phyloP scores from a whole-genome alignment of 1,140 invertebrate species.

The Amyelois transitella region DNA sequence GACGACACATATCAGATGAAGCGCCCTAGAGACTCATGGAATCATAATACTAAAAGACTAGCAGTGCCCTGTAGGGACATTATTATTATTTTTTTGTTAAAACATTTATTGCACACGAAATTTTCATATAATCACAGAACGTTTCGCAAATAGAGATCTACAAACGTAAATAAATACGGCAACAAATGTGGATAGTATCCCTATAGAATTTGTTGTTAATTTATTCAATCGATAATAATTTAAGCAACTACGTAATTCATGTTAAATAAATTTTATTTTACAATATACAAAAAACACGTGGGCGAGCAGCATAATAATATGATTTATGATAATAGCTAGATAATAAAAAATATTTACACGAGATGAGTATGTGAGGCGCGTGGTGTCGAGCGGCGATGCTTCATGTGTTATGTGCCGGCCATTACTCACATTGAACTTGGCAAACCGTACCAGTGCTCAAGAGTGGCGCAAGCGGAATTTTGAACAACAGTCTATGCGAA shows the following conservation, averaged over 20 bases:
- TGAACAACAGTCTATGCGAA: conserved; percentile 67
- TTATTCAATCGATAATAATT: not conserved
- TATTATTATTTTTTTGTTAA: conserved; percentile 19
- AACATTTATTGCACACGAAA: conserved; percentile 55
- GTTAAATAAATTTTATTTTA: not conserved
- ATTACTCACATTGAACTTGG: conserved; percentile 18
- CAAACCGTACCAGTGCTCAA: conserved; percentile 23
- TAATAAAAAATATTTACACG: conserved; percentile 1
- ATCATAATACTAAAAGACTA: conserved; percentile 38
- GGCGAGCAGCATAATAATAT: not conserved
- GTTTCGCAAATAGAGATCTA: conserved; percentile 44
- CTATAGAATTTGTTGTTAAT: not conserved
- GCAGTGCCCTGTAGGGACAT: conserved; percentile 31
- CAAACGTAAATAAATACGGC: conserved; percentile 1
- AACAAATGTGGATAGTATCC: not conserved
- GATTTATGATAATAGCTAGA: not conserved
- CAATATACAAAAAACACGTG: not conserved
- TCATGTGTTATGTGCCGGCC: conserved; percentile 35
- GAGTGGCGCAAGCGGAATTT: conserved; percentile 47
- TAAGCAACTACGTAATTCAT: conserved; percentile 18
- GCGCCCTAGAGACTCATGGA: conserved; percentile 13
- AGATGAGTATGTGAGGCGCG: not conserved
- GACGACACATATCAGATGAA: conserved; percentile 44
- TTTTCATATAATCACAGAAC: conserved; percentile 52
- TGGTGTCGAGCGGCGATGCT: conserved; percentile 6